Percentiles rank a stretch among this genome's conserved stretches.
phyloP scores from a whole-genome alignment of 2,113 vertebrate genomes.

The Cichladusa arquata region DNA sequence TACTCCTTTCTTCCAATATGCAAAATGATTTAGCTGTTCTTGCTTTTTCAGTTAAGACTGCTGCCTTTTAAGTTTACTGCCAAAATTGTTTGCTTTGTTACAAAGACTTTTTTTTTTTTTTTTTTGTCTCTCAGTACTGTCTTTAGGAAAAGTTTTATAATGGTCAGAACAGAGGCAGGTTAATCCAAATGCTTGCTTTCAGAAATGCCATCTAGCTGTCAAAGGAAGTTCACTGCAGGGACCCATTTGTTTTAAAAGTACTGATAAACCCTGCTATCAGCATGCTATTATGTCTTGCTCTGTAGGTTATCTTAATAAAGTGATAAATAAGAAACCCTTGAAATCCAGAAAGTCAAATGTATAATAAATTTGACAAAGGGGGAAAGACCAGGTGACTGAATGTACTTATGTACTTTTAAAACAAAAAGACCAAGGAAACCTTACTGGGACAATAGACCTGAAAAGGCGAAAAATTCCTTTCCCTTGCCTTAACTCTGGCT shows the following conservation, averaged over 20 bases:
- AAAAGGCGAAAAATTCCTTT: not conserved
- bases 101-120: not conserved
- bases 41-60: not conserved
- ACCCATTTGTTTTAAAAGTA: constrained; percentile 20
- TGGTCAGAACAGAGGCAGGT: not conserved
- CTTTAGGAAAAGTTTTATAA: not conserved
- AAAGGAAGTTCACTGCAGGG: constrained; percentile 27
- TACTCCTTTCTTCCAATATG: not conserved
- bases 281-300: not conserved
- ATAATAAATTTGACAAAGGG: not conserved
- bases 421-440: not conserved
- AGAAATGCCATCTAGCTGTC: constrained; percentile 44
- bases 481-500: not conserved
- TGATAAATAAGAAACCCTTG: not conserved
- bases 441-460: not conserved
- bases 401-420: not conserved
- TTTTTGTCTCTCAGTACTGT: not conserved
- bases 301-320: not conserved
- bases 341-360: not conserved
- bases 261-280: constrained; percentile 2
- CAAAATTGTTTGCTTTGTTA: not conserved
- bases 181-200: not conserved
- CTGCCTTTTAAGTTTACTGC: not conserved
- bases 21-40: not conserved
- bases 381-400: not conserved